Evolutionary conservation across 2,797 vertebrate genomes (phyloP).

Genomic region (Sarcophilus harrisii): DNA sequence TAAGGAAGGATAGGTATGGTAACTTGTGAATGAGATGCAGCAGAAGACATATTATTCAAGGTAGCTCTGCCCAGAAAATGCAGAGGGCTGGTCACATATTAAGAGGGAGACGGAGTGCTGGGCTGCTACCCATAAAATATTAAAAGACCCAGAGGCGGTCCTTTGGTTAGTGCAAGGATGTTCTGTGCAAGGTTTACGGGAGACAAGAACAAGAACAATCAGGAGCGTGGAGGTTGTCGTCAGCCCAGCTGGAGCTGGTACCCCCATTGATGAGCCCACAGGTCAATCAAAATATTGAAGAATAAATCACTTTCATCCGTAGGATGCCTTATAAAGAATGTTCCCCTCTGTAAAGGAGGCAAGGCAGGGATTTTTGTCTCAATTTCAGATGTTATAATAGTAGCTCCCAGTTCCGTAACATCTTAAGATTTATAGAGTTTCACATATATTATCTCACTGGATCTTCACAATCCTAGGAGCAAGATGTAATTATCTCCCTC

Average conservation of each 20-base stretch:
- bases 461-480: not conserved
- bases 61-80: not conserved
- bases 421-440: not conserved
- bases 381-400: not conserved
- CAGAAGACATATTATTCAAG: not conserved
- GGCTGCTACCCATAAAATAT: not conserved
- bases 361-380: not conserved
- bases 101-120: not conserved
- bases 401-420: not conserved
- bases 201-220: not conserved
- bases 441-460: not conserved
- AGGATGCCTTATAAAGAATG: not conserved
- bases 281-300: not conserved
- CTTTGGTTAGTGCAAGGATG: not conserved
- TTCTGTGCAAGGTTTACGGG: not conserved
- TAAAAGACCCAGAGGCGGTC: not conserved
- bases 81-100: not conserved
- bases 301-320: not conserved
- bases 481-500: not conserved
- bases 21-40: not conserved
- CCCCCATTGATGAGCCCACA: not conserved
- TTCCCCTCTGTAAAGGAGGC: not conserved
- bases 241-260: not conserved
- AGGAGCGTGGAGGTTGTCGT: not conserved
- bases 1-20: not conserved